Percentiles rank a stretch among this genome's conserved stretches.
Evolutionary conservation across 2,113 vertebrate species (phyloP).

Genomic region (Meleagris gallopavo): DNA sequence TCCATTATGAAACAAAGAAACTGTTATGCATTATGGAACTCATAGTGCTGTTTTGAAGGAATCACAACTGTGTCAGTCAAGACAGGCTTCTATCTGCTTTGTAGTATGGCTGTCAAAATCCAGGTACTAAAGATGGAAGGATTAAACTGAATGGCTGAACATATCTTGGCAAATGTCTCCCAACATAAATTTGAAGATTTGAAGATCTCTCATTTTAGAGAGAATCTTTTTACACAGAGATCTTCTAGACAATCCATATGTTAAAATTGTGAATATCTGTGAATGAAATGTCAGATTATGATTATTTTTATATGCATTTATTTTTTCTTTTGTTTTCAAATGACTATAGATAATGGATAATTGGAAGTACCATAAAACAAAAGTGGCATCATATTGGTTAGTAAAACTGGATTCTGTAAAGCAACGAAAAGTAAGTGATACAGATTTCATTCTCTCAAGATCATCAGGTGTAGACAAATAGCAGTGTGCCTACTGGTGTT

Average conservation of each 20-base stretch:
- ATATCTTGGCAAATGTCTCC: background rate
- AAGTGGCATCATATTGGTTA: conserved; percentile 96
- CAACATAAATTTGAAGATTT: background rate
- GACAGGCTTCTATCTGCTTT: background rate
- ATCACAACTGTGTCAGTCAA: background rate
- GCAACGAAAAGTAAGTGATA: conserved; percentile 90
- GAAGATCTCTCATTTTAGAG: no score
- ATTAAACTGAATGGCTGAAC: background rate
- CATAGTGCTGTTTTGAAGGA: background rate
- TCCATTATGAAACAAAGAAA: background rate
- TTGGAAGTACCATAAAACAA: conserved; percentile 97
- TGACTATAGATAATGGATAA: conserved; percentile 91
- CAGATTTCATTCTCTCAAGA: background rate
- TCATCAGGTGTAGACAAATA: background rate
- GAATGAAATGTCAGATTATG: background rate
- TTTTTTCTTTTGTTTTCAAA: conserved; percentile 21
- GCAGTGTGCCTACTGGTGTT: background rate
- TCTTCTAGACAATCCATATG: background rate
- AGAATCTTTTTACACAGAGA: background rate
- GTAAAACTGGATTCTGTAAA: conserved; percentile 95
- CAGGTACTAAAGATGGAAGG: background rate
- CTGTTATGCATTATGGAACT: background rate
- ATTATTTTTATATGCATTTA: background rate
- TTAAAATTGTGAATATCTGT: background rate
- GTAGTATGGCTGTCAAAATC: background rate